A percentile compares a stretch with the other conserved stretches of the same genome.
phyloP scores from a whole-genome alignment of 2,113 vertebrate species.

The Tragelaphus buxtoni region DNA sequence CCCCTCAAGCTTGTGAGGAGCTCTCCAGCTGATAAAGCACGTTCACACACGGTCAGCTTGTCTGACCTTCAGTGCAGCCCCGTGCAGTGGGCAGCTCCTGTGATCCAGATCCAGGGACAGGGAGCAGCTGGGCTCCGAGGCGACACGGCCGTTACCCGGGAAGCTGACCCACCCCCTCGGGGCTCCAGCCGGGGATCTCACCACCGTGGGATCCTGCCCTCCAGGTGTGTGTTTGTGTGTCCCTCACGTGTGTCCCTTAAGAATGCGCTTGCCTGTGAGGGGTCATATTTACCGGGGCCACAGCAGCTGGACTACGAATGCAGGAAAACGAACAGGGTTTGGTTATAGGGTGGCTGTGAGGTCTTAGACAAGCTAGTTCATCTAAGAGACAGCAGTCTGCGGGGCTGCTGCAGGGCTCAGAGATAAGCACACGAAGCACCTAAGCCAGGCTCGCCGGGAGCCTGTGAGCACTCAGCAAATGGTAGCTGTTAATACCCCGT shows the following conservation, averaged over 20 bases:
- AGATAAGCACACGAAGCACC: background rate
- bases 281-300: background rate
- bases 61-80: background rate
- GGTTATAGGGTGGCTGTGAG: background rate
- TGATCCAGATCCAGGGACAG: background rate
- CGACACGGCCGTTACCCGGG: background rate
- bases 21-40: background rate
- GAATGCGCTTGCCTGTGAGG: background rate
- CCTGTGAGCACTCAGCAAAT: background rate
- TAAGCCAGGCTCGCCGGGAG: background rate
- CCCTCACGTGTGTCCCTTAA: background rate
- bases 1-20: background rate
- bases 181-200: background rate
- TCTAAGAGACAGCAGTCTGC: background rate
- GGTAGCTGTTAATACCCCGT: background rate
- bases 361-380: background rate
- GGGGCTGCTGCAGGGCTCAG: background rate
- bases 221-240: background rate
- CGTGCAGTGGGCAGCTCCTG: background rate
- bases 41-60: background rate
- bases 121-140: background rate
- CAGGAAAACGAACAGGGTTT: background rate
- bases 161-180: background rate
- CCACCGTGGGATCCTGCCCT: background rate
- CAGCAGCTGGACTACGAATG: background rate